Evolutionary conservation across 2,888 invertebrate species (phyloP), one percentile per base, ranked within the genome.

Genomic region (Anoplius nigerrimus): DNA sequence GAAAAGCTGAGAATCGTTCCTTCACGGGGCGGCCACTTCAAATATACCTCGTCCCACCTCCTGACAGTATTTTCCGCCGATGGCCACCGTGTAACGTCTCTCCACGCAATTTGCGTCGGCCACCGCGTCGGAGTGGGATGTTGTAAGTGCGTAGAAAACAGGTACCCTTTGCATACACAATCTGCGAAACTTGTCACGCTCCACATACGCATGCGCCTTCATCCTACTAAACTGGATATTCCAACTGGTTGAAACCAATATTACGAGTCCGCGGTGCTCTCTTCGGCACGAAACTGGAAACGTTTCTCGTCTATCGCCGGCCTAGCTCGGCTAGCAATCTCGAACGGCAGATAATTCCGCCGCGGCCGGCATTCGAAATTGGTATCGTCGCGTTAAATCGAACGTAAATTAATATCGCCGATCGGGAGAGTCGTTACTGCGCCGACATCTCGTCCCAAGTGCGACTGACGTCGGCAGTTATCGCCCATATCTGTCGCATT

Each of bases 151-250:
- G 69, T 72, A 72, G 75, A 68, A 75, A 76, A 71, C 71, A 56
- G 64, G 64, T 72, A 72, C 66, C 70, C 72, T 77, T 79, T 75
- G 71, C 71, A 74, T 74, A 72, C 75, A 67, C 70, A 71, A 81
- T 76, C 78, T 74, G 71, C 34, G 69, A 76, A 78, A 80, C 74
- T 71, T 72, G 80, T 82, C 78, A 79, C 78, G 81, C 77, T 81
- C 82, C 70, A 81, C 74, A 82, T 81, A 79, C 74, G 69, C 69
- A 71, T 62, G 77, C 73, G 73, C 72, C 77, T 79, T 73, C 78
- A 81, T 80, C 80, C 82, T 78, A 80, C 79, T 81, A 80, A 80
- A 82, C 81, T 78, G 77, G 78, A 82, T 80, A 77, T 66, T 71
- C 70, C 74, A 69, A 74, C 73, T 76, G 79, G 74, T 71, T 59